Conservation (phyloP, 2,888 invertebrate species). For the Drosophila paucipuncta region DNA sequence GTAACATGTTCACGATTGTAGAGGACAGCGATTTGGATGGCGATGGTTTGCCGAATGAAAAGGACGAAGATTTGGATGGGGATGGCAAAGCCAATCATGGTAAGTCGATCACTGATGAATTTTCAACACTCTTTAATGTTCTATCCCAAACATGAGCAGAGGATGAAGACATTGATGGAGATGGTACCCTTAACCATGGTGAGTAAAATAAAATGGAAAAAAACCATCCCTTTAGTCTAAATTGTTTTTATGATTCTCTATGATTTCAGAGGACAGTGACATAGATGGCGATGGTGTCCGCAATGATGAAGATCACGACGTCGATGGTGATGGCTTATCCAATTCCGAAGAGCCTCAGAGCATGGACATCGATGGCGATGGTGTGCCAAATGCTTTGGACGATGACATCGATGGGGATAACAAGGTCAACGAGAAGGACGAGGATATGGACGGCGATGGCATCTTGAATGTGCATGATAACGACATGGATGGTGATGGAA, state of each 20-base stretch:
- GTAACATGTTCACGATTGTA: conserved; percentile 51
- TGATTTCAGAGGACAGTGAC: conserved; percentile 80
- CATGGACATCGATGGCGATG: conserved; percentile 68
- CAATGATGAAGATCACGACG: conserved; percentile 72
- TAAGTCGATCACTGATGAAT: conserved; percentile 12
- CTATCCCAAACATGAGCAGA: conserved; percentile 22
- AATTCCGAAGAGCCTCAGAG: conserved; percentile 66
- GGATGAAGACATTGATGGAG: conserved; percentile 76
- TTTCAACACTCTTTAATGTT: neutral
- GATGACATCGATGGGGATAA: conserved; percentile 84
- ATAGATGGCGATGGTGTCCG: conserved; percentile 85
- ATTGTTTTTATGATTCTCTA: conserved; percentile 2
- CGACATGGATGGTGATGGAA: conserved; percentile 72
- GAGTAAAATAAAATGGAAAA: conserved; percentile 44
- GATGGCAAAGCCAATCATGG: conserved; percentile 81
- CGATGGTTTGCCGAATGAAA: conserved; percentile 84
- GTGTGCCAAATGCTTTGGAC: conserved; percentile 61
- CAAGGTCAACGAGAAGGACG: conserved; percentile 83
- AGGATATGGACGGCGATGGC: conserved; percentile 84
- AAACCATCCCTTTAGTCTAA: neutral
- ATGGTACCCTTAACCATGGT: conserved; percentile 66
- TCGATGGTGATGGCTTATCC: conserved; percentile 67
- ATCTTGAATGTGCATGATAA: conserved; percentile 79
- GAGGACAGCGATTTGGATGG: conserved; percentile 83
- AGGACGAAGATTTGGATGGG: conserved; percentile 75